A percentile compares a stretch with the other conserved stretches of the same genome.
These are phyloP conservation scores for Scaptodrosophila latifasciaeformis DNA, from an alignment of 2,888 invertebrate species.

Conservation along the genomic window DNA sequence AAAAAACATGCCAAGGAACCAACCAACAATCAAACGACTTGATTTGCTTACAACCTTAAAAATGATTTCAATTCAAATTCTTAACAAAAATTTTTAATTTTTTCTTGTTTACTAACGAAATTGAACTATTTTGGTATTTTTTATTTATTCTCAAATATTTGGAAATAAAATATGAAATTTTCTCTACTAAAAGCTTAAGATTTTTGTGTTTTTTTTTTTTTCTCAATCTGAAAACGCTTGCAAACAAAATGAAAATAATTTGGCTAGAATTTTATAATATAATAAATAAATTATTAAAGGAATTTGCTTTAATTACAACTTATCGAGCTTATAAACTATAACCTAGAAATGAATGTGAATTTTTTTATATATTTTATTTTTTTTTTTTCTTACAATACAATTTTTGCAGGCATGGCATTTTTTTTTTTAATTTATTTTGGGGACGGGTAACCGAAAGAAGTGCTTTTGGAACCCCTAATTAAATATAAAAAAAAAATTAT, in stretches of 20 bases:
- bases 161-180: conserved; percentile 41
- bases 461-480: conserved; percentile 1
- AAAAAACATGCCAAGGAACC: background rate
- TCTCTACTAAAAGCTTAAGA: conserved; percentile 27
- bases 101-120: conserved; percentile 36
- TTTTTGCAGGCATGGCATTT: background rate
- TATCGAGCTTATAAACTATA: conserved; percentile 3
- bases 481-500: conserved; percentile 14
- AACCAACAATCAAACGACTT: conserved; percentile 15
- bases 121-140: conserved; percentile 43
- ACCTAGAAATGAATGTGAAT: no score
- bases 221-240: conserved; percentile 30
- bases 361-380: conserved; percentile 15
- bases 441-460: no score
- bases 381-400: conserved; percentile 12
- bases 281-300: conserved; percentile 38
- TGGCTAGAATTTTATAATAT: conserved; percentile 36
- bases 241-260: conserved; percentile 53
- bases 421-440: conserved; percentile 6
- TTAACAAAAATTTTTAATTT: conserved; percentile 26
- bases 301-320: conserved; percentile 21
- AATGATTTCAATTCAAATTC: conserved; percentile 16
- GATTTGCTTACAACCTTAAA: conserved; percentile 50
- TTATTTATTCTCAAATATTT: conserved; percentile 42
- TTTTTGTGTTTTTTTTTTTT: conserved; percentile 1